Evolutionary conservation across 2,888 invertebrate genomes (phyloP).

Genomic region (Physocephala rufipes): DNA sequence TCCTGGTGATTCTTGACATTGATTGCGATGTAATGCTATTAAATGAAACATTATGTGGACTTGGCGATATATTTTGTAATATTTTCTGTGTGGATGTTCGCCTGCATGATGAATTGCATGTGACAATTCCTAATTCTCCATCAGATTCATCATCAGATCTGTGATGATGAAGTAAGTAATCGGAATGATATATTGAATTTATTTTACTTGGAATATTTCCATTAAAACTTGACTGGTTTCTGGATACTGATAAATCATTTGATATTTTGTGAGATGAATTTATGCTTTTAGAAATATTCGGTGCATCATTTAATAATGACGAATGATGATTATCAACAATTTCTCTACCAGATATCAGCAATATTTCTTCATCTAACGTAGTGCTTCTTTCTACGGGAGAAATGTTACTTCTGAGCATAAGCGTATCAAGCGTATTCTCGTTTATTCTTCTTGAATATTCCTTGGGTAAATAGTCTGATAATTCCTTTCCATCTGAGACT

Average conservation of each 20-base stretch:
- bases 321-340: background rate
- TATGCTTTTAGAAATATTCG: conserved; percentile 39
- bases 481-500: background rate
- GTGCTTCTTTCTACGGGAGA: background rate
- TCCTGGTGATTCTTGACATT: conserved; percentile 4
- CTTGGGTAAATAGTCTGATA: background rate
- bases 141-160: conserved; percentile 22
- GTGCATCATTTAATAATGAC: conserved; percentile 3
- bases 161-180: background rate
- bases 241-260: background rate
- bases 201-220: background rate
- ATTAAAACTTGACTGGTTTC: background rate
- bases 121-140: background rate
- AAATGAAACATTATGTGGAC: conserved; percentile 7
- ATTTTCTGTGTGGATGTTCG: background rate
- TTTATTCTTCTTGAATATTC: background rate
- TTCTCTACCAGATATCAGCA: background rate
- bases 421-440: too few relatives aligned
- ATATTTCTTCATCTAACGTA: background rate
- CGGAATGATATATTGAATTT: background rate
- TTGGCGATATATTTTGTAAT: background rate
- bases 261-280: conserved; percentile 21
- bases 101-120: background rate
- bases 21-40: conserved; percentile 5
- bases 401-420: background rate